These are phyloP conservation scores for Tillus elongatus DNA, from an alignment of 2,888 invertebrate genomes.

Conservation along the genomic window DNA sequence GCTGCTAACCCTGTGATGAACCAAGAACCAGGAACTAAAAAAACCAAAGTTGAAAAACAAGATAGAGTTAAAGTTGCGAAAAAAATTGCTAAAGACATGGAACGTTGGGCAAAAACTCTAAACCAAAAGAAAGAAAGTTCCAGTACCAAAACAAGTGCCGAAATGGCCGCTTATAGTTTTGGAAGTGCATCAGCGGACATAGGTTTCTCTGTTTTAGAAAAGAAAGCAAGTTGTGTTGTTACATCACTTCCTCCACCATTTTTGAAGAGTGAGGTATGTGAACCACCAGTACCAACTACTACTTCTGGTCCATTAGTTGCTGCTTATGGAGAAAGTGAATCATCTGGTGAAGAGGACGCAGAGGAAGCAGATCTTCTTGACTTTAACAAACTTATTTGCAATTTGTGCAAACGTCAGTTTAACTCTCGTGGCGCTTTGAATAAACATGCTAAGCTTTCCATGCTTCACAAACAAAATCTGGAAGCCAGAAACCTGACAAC, in stretches of 20 bases:
- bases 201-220: conserved; percentile 85
- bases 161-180: conserved; percentile 22
- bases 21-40: conserved; percentile 48
- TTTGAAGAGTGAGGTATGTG: conserved; percentile 17
- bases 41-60: conserved; percentile 65
- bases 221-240: conserved; percentile 45
- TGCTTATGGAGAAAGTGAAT: conserved; percentile 67
- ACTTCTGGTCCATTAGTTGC: conserved; percentile 52
- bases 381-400: conserved; percentile 82
- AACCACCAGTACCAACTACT: conserved; percentile 15
- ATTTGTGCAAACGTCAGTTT: conserved; percentile 92
- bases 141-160: conserved; percentile 29
- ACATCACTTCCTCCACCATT: conserved; percentile 14
- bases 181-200: conserved; percentile 80
- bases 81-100: conserved; percentile 93
- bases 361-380: conserved; percentile 76
- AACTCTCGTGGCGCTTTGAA: conserved; percentile 78
- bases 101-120: conserved; percentile 91
- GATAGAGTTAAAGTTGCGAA: conserved; percentile 96
- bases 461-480: conserved; percentile 87
- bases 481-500: conserved; percentile 32
- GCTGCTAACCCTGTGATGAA: conserved; percentile 15
- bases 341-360: conserved; percentile 45
- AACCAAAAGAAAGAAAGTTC: conserved; percentile 86
- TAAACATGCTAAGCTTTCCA: conserved; percentile 88